phyloP scores from a whole-genome alignment of 2,113 vertebrate species.

The Passerina amoena region DNA sequence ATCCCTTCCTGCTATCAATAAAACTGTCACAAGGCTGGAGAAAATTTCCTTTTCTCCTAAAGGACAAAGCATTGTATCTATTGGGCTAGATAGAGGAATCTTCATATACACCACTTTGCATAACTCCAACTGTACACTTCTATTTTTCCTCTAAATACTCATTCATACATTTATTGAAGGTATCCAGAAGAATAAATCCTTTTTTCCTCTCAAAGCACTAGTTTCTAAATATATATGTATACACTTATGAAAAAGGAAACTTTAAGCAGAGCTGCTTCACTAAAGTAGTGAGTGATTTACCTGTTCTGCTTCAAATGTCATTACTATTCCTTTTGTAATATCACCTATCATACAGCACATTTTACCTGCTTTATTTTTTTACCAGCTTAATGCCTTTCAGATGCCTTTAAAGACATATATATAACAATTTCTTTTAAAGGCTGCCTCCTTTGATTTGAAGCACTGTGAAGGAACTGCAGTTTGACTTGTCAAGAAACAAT shows the following conservation, averaged over 20 bases:
- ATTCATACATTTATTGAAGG: not conserved
- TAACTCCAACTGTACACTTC: not conserved
- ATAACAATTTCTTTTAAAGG: not conserved
- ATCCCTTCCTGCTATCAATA: not conserved
- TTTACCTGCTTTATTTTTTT: not conserved
- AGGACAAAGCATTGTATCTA: not conserved
- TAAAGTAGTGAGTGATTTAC: not conserved
- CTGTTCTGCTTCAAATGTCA: not conserved
- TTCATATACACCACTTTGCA: fast-evolving
- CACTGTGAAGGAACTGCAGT: not conserved
- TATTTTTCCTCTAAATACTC: not conserved
- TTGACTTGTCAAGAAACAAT: not conserved
- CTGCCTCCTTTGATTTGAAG: not conserved
- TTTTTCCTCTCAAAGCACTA: not conserved
- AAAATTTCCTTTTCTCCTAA: not conserved
- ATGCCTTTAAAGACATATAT: not conserved
- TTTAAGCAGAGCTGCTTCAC: not conserved
- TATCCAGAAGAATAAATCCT: not conserved
- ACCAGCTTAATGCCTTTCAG: not conserved
- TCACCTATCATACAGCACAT: not conserved
- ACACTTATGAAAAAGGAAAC: not conserved
- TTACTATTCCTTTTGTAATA: not conserved
- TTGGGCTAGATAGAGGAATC: not conserved
- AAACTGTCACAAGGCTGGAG: not conserved
- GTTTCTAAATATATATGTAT: not conserved